phyloP scores from a whole-genome alignment of 2,113 vertebrate genomes.

The Poeciliopsis prolifica region DNA sequence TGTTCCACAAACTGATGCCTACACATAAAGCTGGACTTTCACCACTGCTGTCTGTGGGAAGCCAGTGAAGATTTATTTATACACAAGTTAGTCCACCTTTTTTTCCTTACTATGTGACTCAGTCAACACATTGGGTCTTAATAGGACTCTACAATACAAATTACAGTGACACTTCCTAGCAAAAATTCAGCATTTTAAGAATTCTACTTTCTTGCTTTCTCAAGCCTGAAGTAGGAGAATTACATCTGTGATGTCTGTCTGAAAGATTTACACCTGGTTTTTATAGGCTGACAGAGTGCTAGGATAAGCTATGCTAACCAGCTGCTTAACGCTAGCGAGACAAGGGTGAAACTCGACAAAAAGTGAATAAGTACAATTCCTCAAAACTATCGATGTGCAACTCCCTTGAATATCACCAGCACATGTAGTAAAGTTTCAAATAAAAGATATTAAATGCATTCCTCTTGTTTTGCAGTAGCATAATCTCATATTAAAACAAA shows the following conservation, averaged over 20 bases:
- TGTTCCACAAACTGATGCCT: conserved; percentile 31
- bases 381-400: background rate
- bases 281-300: too few relatives aligned
- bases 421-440: too few relatives aligned
- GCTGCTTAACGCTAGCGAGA: background rate
- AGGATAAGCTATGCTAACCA: background rate
- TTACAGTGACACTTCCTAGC: conserved; percentile 32
- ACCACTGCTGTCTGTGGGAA: conserved; percentile 23
- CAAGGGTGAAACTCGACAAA: background rate
- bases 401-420: too few relatives aligned
- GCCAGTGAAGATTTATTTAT: conserved; percentile 29
- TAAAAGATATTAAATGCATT: too few relatives aligned
- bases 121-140: conserved; percentile 22
- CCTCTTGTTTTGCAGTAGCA: too few relatives aligned
- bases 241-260: background rate
- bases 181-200: conserved; percentile 9
- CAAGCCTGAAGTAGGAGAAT: conserved; percentile 2
- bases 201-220: background rate
- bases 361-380: background rate
- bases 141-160: conserved; percentile 16
- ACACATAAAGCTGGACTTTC: conserved; percentile 14
- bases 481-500: too few relatives aligned
- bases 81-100: conserved; percentile 28
- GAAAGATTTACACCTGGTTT: background rate
- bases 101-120: conserved; percentile 17